Evolutionary conservation across 2,888 invertebrate species (phyloP).

Genomic region (Meta bourneti): DNA sequence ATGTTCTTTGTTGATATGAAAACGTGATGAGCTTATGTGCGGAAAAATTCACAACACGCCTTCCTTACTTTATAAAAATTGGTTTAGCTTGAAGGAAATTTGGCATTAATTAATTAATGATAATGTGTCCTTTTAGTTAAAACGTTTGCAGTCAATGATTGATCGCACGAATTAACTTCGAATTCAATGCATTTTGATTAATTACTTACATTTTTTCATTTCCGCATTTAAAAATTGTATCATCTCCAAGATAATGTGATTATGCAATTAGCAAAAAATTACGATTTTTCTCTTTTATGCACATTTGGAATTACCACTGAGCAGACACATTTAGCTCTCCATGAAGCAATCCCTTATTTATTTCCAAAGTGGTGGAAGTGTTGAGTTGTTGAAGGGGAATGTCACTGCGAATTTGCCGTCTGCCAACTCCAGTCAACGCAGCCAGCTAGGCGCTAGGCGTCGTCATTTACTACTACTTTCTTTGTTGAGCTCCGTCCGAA

Average conservation of each 20-base stretch:
- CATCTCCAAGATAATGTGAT: neutral
- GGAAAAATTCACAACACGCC: too few species aligned
- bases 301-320: neutral
- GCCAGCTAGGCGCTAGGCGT: conserved; percentile 63
- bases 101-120: too few species aligned
- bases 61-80: too few species aligned
- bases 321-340: neutral
- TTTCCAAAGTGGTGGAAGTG: conserved; percentile 15
- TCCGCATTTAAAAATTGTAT: neutral
- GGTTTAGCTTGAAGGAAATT: too few species aligned
- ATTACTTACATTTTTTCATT: neutral
- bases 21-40: too few species aligned
- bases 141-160: too few species aligned
- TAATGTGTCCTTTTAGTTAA: too few species aligned
- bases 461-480: conserved; percentile 39
- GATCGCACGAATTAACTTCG: neutral
- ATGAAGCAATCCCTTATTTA: neutral
- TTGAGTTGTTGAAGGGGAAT: conserved; percentile 36
- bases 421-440: conserved; percentile 27
- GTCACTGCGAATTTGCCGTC: conserved; percentile 65
- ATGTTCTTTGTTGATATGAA: too few species aligned
- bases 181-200: neutral
- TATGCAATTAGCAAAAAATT: too few species aligned
- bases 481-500: conserved; percentile 23
- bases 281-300: neutral